Conservation (phyloP, 1,140 invertebrate genomes). For the Drosophila novamexicana region DNA sequence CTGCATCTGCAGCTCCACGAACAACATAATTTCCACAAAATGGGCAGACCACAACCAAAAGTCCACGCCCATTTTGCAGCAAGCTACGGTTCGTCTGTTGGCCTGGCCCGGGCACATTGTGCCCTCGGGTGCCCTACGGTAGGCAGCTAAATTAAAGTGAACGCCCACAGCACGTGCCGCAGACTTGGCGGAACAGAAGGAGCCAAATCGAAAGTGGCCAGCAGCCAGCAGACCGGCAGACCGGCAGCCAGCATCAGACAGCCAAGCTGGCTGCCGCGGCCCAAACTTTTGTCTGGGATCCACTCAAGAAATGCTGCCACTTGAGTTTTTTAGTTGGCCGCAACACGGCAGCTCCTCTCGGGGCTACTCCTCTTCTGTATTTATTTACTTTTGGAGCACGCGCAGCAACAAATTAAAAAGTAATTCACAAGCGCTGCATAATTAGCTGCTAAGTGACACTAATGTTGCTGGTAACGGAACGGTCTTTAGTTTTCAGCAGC, state of each 20-base stretch:
- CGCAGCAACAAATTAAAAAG: conserved; percentile 79
- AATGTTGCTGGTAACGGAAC: conserved; percentile 53
- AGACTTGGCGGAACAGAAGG: conserved; percentile 26
- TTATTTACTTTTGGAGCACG: conserved; percentile 75
- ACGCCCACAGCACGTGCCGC: conserved; percentile 75
- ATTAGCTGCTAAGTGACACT: conserved; percentile 80
- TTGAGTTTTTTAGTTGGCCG: conserved; percentile 54
- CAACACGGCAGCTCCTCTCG: conserved; percentile 10
- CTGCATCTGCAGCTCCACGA: neutral
- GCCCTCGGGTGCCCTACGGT: conserved; percentile 47
- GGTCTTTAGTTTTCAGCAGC: conserved; percentile 20
- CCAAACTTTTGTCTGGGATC: conserved; percentile 51
- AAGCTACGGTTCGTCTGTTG: conserved; percentile 11
- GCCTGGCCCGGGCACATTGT: conserved; percentile 8
- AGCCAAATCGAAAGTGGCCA: conserved; percentile 5
- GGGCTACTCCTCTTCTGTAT: conserved; percentile 38
- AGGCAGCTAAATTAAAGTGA: conserved; percentile 65
- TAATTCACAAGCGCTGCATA: conserved; percentile 76
- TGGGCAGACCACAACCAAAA: conserved; percentile 16
- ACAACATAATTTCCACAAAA: conserved; percentile 66
- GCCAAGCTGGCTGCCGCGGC: conserved; percentile 62
- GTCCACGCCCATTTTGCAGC: conserved; percentile 70
- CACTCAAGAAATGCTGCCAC: conserved; percentile 55
- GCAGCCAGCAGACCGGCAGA: neutral
- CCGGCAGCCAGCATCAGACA: conserved; percentile 37